phyloP scores from a whole-genome alignment of 2,797 vertebrate genomes.

The Sebastiscus tertius region DNA sequence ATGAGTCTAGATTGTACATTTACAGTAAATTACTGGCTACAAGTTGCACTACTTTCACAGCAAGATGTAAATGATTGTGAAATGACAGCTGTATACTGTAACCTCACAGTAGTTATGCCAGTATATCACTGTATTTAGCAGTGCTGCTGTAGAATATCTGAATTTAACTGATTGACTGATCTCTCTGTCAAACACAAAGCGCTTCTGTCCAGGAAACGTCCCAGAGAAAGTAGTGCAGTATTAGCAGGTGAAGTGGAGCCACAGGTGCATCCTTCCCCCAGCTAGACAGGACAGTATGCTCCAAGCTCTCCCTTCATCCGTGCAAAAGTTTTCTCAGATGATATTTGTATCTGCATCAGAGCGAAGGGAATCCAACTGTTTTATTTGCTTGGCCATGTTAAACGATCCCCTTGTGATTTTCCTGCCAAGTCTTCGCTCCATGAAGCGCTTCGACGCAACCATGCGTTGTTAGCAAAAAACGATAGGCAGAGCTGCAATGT shows the following conservation, averaged over 20 bases:
- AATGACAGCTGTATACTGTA: too few species aligned
- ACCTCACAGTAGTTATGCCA: too few species aligned
- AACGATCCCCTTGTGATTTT: conserved; percentile 45
- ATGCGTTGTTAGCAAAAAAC: conserved; percentile 17
- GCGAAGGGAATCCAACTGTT: conserved; percentile 3
- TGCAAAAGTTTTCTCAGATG: conserved; percentile 11
- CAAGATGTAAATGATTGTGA: background rate
- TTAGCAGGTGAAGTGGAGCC: background rate
- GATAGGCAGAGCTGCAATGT: background rate
- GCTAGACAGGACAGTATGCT: background rate
- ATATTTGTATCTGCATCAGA: conserved; percentile 10
- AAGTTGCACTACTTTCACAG: background rate
- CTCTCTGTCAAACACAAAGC: background rate
- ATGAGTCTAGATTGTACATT: background rate
- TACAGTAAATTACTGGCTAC: background rate
- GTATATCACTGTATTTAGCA: too few species aligned
- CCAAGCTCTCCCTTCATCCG: background rate
- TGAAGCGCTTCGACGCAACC: conserved; percentile 8
- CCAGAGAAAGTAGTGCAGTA: background rate
- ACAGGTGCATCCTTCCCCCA: background rate
- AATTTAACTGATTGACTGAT: too few species aligned
- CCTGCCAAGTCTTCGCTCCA: background rate
- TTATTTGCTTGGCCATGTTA: conserved; percentile 41
- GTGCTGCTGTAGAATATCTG: too few species aligned
- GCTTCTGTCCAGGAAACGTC: background rate